These are phyloP conservation scores for Drosophila watanabei DNA, from an alignment of 1,140 invertebrate species.

Conservation along the genomic window DNA sequence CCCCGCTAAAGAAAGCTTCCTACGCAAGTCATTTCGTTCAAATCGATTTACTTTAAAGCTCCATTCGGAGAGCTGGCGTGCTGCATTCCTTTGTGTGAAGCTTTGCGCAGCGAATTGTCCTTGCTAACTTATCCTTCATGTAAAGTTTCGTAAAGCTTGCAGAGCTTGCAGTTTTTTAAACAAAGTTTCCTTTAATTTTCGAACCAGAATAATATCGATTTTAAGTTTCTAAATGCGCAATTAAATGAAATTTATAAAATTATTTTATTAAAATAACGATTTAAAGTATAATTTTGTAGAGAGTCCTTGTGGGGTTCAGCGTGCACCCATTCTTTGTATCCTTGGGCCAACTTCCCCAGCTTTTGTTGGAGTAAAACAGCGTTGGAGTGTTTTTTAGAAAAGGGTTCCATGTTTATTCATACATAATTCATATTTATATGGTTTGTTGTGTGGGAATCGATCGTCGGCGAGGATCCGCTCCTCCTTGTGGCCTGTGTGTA, in stretches of 20 bases:
- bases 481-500: neutral
- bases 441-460: slow-evolving; percentile 23
- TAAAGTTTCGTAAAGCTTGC: neutral
- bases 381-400: slow-evolving; percentile 30
- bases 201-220: too few species aligned
- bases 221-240: too few species aligned
- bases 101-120: neutral
- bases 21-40: too few species aligned
- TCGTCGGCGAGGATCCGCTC: slow-evolving; percentile 13
- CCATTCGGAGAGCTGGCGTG: too few species aligned
- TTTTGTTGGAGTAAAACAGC: neutral
- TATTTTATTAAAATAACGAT: neutral
- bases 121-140: neutral
- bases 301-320: too few species aligned
- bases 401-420: slow-evolving; percentile 41
- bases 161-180: neutral
- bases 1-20: too few species aligned
- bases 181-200: too few species aligned
- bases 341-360: neutral
- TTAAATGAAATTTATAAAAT: too few species aligned
- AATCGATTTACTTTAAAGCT: too few species aligned
- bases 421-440: slow-evolving; percentile 35
- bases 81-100: neutral
- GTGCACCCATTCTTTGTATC: too few species aligned
- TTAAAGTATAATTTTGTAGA: neutral